Evolutionary conservation across 1,140 invertebrate species (phyloP), one percentile per base, ranked within the genome.

Genomic region (Drosophila tropicalis): DNA sequence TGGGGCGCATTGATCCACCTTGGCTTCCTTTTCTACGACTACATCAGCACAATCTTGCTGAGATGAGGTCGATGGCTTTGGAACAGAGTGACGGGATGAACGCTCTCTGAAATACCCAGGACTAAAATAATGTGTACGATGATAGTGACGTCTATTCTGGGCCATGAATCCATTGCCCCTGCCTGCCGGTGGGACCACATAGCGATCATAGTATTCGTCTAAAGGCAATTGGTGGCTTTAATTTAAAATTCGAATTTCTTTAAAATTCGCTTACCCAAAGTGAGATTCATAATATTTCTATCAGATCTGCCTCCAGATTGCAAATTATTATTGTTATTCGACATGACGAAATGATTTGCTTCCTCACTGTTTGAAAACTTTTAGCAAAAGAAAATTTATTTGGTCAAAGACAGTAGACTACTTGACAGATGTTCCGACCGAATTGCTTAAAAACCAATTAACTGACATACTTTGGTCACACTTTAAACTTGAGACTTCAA

Each of bases 71-170:
- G 6, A 10, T 4, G 15, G 5, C 2, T 4, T 13, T 12, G 36
- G 12, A 17, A 13, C 4, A 12, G 56, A 12, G 39, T 36, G n/a
- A 10, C 10, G 51, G 1, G 13, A 13, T 13, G 19, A 4, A 55
- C 63, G 22, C 3, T n/a, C 22, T 1, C 63, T 19, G 51, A 67
- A 71, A 55, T 58, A 63, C 17, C 36, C 36, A 12, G 68, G 40
- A 13, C 17, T 41, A 58, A 70, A 70, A 12, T 40, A 70, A 13
- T 70, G 68, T 12, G 68, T 70, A 5, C 62, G 68, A 10, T 54
- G 10, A 40, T 32, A 70, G 3, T 19, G 32, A 10, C 5, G 19
- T 56, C 13, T 5, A 1, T 13, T n/a, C 13, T 40, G 22, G 7
- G 19, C 34, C n/a, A 17, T 19, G 0, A 12, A 19, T 7, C 15